These are phyloP conservation scores for Thomomys bottae DNA, from an alignment of 2,113 vertebrate genomes.

Conservation along the genomic window DNA sequence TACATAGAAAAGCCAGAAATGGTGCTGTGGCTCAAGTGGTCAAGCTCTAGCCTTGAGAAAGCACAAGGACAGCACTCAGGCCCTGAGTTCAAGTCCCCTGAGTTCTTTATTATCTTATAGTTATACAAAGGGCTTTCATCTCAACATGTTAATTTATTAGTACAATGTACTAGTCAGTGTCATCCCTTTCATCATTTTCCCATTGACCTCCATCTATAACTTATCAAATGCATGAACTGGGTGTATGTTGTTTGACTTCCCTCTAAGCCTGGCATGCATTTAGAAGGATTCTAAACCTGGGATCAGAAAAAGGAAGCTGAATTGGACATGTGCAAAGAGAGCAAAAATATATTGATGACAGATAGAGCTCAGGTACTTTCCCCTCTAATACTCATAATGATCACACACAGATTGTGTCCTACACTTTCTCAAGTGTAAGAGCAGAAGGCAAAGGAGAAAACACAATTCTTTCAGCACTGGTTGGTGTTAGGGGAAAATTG, in stretches of 20 bases:
- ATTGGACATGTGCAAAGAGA: not conserved
- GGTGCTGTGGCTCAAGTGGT: no score
- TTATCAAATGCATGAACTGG: not conserved
- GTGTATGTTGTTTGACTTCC: not conserved
- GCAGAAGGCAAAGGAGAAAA: not conserved
- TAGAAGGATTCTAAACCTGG: not conserved
- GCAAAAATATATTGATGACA: not conserved
- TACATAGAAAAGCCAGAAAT: no score
- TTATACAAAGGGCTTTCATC: no score
- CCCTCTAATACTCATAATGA: not conserved
- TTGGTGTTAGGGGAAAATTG: not conserved
- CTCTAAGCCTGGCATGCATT: not conserved
- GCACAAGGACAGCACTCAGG: no score
- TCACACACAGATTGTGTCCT: not conserved
- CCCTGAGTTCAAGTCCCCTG: no score
- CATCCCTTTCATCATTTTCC: no score
- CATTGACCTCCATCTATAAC: not conserved
- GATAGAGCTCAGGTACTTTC: not conserved
- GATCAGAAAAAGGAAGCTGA: slow-evolving; percentile 15
- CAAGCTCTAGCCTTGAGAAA: no score
- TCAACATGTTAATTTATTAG: no score
- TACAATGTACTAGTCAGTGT: no score
- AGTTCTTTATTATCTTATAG: no score
- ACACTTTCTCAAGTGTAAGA: not conserved
- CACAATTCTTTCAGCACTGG: not conserved